These are phyloP conservation scores for Anagyrus pseudococci DNA, from an alignment of 2,888 invertebrate species.

Conservation along the genomic window DNA sequence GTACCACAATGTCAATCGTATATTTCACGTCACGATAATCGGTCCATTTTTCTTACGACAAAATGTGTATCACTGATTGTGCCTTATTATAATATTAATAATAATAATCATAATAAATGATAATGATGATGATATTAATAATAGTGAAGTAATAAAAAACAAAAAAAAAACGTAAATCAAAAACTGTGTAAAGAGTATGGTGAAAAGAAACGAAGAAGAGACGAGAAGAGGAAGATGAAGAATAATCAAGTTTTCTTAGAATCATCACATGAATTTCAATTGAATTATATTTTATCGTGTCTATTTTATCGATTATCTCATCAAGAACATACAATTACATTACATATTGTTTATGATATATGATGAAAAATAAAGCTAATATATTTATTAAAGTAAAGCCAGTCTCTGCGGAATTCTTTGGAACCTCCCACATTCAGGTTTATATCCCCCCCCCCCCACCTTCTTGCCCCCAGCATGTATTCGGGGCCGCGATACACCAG, in stretches of 20 bases:
- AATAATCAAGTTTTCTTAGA: too few species aligned
- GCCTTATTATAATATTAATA: slow-evolving; percentile 10
- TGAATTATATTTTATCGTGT: too few species aligned
- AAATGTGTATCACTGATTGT: slow-evolving; percentile 20
- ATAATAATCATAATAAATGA: too few species aligned
- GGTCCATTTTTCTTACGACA: background rate
- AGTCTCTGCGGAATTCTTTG: slow-evolving; percentile 3
- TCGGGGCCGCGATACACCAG: too few species aligned
- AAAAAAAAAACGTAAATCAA: too few species aligned
- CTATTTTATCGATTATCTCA: slow-evolving; percentile 45
- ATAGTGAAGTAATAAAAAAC: too few species aligned
- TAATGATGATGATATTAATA: too few species aligned
- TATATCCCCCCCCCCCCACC: background rate
- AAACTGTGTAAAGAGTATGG: too few species aligned
- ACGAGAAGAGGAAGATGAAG: too few species aligned
- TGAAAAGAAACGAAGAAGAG: too few species aligned
- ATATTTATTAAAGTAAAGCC: slow-evolving; percentile 54
- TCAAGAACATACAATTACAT: slow-evolving; percentile 44
- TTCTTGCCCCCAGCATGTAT: background rate
- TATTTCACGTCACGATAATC: too few species aligned
- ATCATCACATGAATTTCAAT: background rate
- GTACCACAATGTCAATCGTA: too few species aligned
- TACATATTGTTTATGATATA: slow-evolving; percentile 53
- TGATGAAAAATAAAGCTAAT: slow-evolving; percentile 54
- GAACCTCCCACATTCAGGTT: background rate